Evolutionary conservation across 2,113 vertebrate genomes (phyloP).

Genomic region (Myotis brandtii): DNA sequence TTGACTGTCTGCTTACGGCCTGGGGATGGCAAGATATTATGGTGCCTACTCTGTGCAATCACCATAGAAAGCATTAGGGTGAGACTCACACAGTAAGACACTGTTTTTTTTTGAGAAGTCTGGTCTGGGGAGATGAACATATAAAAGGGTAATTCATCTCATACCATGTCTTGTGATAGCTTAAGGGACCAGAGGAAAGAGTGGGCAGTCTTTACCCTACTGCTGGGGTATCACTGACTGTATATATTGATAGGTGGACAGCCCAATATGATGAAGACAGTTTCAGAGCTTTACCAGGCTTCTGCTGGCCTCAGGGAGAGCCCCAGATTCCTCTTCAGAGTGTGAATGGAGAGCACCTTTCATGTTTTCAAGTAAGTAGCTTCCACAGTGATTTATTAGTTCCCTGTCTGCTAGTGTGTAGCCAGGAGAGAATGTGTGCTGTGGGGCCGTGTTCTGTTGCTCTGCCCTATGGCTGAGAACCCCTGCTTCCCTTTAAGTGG

Average conservation of each 20-base stretch:
- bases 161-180: background rate
- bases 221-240: background rate
- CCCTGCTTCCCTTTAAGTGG: background rate
- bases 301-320: background rate
- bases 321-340: background rate
- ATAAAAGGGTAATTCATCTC: background rate
- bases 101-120: background rate
- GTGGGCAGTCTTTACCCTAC: background rate
- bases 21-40: background rate
- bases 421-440: background rate
- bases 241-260: background rate
- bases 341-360: background rate
- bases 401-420: background rate
- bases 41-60: fast-evolving
- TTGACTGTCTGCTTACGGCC: background rate
- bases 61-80: background rate
- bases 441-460: background rate
- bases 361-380: background rate
- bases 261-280: background rate
- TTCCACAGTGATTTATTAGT: background rate
- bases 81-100: background rate
- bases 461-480: background rate
- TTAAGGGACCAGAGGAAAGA: background rate
- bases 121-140: background rate
- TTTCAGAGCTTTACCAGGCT: background rate